Evolutionary conservation across 1,140 invertebrate species (phyloP).

Genomic region (Bursaphelenchus mucronatus): DNA sequence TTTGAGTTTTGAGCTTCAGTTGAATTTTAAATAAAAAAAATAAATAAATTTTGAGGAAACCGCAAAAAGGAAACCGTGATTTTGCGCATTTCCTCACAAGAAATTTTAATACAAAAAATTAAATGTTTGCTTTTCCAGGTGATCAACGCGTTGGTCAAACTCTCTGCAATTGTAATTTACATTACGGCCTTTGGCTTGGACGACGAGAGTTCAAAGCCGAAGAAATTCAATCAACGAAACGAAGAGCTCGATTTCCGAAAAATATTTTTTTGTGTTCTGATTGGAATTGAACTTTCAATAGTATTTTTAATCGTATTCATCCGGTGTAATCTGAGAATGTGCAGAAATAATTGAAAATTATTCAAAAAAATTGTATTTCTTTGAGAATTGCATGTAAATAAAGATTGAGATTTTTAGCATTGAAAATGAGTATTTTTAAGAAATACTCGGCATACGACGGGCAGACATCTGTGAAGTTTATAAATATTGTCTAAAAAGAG

Average conservation of each 20-base stretch:
- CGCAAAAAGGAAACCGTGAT: too few relatives aligned
- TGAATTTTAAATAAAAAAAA: too few relatives aligned
- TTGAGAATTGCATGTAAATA: too few relatives aligned
- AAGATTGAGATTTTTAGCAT: too few relatives aligned
- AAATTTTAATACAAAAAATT: slow-evolving; percentile 1
- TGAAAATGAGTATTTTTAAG: too few relatives aligned
- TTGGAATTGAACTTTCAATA: slow-evolving; percentile 6
- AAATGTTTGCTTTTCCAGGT: neutral
- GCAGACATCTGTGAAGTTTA: too few relatives aligned
- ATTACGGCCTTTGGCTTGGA: slow-evolving; percentile 14
- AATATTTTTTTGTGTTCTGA: slow-evolving; percentile 8
- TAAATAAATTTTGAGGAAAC: too few relatives aligned
- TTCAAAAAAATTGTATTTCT: too few relatives aligned
- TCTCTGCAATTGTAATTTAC: slow-evolving; percentile 17
- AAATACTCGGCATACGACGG: too few relatives aligned
- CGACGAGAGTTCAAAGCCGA: neutral
- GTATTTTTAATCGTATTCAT: slow-evolving; percentile 15
- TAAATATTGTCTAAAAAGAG: too few relatives aligned
- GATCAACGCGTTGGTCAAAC: slow-evolving; percentile 15
- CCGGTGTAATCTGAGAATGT: slow-evolving; percentile 20
- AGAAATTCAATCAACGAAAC: neutral
- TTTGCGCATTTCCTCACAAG: neutral
- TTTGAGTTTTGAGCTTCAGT: too few relatives aligned
- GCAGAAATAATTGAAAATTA: neutral
- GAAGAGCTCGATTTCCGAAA: neutral